Evolutionary conservation across 2,888 invertebrate species (phyloP), one percentile per base, ranked within the genome.

Genomic region (Diplazon laetatorius): DNA sequence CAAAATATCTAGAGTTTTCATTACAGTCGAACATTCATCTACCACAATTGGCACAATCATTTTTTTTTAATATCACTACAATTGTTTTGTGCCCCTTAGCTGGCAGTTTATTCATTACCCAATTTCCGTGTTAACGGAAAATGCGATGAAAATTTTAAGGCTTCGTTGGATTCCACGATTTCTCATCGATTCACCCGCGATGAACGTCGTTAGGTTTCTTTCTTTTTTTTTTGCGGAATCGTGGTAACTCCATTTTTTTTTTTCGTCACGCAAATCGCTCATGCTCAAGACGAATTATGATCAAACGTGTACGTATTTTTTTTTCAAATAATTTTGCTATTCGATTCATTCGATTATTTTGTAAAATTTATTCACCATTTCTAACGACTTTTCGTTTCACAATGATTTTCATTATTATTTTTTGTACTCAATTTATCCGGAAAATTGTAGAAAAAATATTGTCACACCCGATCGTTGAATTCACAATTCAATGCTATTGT

Each of bases 21-120:
- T 16, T 75, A 78, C 52, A 42, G 44, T 75, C 60, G 30, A 60
- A 70, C 60, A 73, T 69, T 62, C 30, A 70, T 73, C 62, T 66
- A 75, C 70, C 78, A 39, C 71, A 60, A 75, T 78, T 78, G 78
- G 78, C 78, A 78, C 78, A 69, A 78, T 71, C 65, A 78, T 78
- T 75, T 66, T 16, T 78, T 75, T 66, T 16, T 60, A 48, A 78
- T 75, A 75, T 75, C 70, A 78, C 75, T 69, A 65, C 62, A 66
- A 78, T 46, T 69, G 46, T 52, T 62, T 78, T 78, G 78, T 75
- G 74, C 75, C 75, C 74, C 25, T 62, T 20, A 66, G 46, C 75
- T 75, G 78, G 78, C 78, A 78, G 78, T 78, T 71, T 71, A 44
- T 68, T 60, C 50, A 44, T 71, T 59, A 46, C 30, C 55, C 14